Conservation (phyloP, 2,113 vertebrate species). For the Petromus typicus region DNA sequence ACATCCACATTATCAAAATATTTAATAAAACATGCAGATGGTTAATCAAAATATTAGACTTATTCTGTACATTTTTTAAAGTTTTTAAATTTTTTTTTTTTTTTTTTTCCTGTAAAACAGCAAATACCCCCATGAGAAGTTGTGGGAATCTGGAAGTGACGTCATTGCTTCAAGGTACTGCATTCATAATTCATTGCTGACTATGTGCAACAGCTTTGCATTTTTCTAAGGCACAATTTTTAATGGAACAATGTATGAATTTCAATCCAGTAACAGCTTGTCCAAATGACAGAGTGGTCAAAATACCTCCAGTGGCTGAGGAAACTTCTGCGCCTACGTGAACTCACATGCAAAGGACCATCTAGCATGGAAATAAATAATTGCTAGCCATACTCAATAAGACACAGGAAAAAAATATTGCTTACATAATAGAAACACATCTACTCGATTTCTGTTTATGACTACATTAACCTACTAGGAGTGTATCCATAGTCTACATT, state of each 20-base stretch:
- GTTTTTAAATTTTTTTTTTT: slow-evolving; percentile 61
- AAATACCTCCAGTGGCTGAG: slow-evolving; percentile 54
- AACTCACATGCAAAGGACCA: slow-evolving; percentile 81
- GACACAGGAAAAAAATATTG: slow-evolving; percentile 84
- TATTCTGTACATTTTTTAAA: slow-evolving; percentile 79
- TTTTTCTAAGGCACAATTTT: slow-evolving; percentile 95
- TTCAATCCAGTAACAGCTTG: slow-evolving; percentile 74
- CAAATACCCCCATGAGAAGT: slow-evolving; percentile 76
- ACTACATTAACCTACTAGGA: slow-evolving; percentile 74
- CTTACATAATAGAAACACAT: slow-evolving; percentile 81
- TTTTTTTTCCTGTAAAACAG: slow-evolving; percentile 68
- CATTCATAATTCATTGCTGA: slow-evolving; percentile 81
- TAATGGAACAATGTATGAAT: slow-evolving; percentile 83
- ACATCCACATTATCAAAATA: slow-evolving; percentile 84
- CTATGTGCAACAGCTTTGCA: slow-evolving; percentile 89
- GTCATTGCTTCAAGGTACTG: slow-evolving; percentile 83
- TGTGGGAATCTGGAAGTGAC: slow-evolving; percentile 43
- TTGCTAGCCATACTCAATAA: slow-evolving; percentile 77
- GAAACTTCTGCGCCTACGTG: slow-evolving; percentile 70
- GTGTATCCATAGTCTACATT: slow-evolving; percentile 69
- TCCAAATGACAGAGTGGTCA: slow-evolving; percentile 68
- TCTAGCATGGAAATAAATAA: slow-evolving; percentile 87
- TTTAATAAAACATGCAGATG: slow-evolving; percentile 83
- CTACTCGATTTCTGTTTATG: slow-evolving; percentile 73
- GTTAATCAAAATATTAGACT: slow-evolving; percentile 83